Percentiles rank a stretch among this genome's conserved stretches.
phyloP scores from a whole-genome alignment of 1,140 invertebrate genomes.

The Aphis craccivora region DNA sequence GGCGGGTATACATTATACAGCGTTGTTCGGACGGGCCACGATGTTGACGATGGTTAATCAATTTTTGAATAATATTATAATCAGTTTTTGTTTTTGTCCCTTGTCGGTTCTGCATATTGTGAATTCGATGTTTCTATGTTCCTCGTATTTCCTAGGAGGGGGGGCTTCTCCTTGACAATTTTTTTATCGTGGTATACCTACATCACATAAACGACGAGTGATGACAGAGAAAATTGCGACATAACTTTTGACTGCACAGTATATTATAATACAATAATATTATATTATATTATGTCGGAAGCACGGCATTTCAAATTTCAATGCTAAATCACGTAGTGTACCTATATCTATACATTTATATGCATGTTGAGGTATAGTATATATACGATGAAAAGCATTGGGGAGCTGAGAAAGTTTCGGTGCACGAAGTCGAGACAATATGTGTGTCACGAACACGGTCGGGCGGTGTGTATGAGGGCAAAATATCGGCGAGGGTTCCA shows the following conservation, averaged over 20 bases:
- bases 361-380: neutral
- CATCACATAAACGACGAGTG: neutral
- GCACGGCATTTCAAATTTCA: conserved; percentile 25
- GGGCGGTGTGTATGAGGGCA: neutral
- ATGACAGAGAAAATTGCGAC: neutral
- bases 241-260: too few species aligned
- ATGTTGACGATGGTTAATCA: neutral
- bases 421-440: conserved; percentile 32
- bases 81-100: neutral
- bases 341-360: neutral
- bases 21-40: neutral
- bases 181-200: too few species aligned
- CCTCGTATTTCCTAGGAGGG: too few species aligned
- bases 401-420: conserved; percentile 37
- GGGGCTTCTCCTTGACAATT: too few species aligned
- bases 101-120: neutral
- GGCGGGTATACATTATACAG: neutral
- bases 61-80: neutral
- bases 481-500: neutral
- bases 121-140: neutral
- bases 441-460: conserved; percentile 28
- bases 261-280: neutral
- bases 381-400: neutral
- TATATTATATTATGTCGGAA: neutral
- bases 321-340: neutral